These are phyloP conservation scores for Liodrosophila aerea DNA, from an alignment of 2,888 invertebrate species.

Conservation along the genomic window DNA sequence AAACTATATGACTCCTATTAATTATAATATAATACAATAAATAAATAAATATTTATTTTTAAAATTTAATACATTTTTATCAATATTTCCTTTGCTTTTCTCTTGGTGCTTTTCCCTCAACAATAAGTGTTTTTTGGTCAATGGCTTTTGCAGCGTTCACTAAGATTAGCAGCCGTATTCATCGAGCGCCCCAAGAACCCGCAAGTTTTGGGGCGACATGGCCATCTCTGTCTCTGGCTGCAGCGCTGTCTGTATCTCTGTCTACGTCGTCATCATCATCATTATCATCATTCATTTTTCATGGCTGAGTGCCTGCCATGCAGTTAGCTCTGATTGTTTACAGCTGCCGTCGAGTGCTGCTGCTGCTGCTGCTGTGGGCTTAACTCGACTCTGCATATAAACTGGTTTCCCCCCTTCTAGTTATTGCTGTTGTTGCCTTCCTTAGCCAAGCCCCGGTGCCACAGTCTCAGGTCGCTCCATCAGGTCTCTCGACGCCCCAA, in stretches of 20 bases:
- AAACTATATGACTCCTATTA: too few relatives aligned
- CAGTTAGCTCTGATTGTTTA: slow-evolving; percentile 77
- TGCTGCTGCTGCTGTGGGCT: slow-evolving; percentile 11
- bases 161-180: slow-evolving; percentile 38
- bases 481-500: slow-evolving; percentile 23
- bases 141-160: slow-evolving; percentile 56
- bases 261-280: slow-evolving; percentile 38
- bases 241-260: not conserved
- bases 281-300: slow-evolving; percentile 78
- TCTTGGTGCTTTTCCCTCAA: slow-evolving; percentile 26
- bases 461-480: slow-evolving; percentile 16
- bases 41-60: too few relatives aligned
- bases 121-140: slow-evolving; percentile 66
- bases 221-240: slow-evolving; percentile 8
- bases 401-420: slow-evolving; percentile 51
- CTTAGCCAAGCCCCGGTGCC: slow-evolving; percentile 10
- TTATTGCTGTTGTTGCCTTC: not conserved
- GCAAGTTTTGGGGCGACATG: slow-evolving; percentile 22
- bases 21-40: too few relatives aligned
- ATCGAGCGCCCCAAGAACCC: slow-evolving; percentile 14
- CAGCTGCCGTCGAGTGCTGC: slow-evolving; percentile 63
- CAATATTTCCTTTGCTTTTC: too few relatives aligned
- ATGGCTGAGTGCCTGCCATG: slow-evolving; percentile 77
- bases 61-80: too few relatives aligned
- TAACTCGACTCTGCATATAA: slow-evolving; percentile 10